Evolutionary conservation across 1,140 invertebrate genomes (phyloP).

Genomic region (Leptinotarsa texana): DNA sequence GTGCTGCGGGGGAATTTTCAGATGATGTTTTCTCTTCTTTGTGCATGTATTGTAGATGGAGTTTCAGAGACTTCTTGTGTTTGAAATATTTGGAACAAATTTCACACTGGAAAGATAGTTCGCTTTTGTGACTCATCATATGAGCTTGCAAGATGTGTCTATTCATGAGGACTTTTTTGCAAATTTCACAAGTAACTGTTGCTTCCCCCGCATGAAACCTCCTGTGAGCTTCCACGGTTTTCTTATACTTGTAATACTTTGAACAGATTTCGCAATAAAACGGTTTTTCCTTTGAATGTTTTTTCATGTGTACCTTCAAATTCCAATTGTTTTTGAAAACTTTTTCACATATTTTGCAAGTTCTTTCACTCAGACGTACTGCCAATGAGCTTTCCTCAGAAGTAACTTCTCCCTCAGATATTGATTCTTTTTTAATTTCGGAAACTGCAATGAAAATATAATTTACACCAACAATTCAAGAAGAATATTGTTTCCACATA

Average conservation of each 20-base stretch:
- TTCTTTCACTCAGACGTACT: no score
- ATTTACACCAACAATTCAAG: no score
- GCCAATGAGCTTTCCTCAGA: no score
- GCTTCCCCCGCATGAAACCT: not conserved
- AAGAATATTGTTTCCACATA: no score
- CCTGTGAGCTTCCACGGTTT: not conserved
- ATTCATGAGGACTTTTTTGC: not conserved
- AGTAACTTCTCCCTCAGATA: no score
- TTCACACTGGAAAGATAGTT: constrained; percentile 57
- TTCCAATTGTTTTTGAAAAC: no score
- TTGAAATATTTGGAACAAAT: constrained; percentile 68
- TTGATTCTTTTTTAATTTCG: no score
- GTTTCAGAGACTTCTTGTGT: constrained; percentile 61
- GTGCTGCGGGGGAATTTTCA: not conserved
- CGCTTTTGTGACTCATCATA: not conserved
- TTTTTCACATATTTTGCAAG: no score
- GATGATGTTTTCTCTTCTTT: constrained; percentile 42
- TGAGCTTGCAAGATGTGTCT: not conserved
- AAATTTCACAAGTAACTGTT: not conserved
- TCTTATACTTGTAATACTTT: no score
- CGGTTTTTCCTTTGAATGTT: not conserved
- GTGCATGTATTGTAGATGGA: constrained; percentile 54
- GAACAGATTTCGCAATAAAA: not conserved
- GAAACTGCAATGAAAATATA: no score
- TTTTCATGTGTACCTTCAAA: no score